Evolutionary conservation across 2,888 invertebrate genomes (phyloP), one percentile per base, ranked within the genome.

Genomic region (Erannis defoliaria): DNA sequence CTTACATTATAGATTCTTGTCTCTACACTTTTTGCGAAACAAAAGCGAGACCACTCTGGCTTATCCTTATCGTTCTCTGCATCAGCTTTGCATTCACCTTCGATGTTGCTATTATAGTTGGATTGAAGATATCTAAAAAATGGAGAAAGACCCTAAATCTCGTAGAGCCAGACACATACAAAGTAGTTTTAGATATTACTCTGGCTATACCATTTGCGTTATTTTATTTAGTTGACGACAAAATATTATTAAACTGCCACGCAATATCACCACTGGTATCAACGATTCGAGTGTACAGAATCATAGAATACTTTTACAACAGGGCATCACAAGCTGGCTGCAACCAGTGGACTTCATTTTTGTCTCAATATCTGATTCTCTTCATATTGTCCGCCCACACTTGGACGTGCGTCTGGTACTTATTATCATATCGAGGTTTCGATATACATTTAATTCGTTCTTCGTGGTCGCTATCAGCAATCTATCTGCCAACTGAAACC

Each of bases 281-380:
- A 6, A 82, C 86, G 2, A 67, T 89, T 53, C 84, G 93, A 38
- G 81, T 89, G 0, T 90, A 90, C 53, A 86, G 91, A 71, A 85
- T 94, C 45, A 71, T 90, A 48, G 83, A 86, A 72, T 91, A 89
- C 72, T 89, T 91, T 71, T 87, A 86, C 48, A 76, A 82, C 18
- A 88, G 85, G 78, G 86, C 88, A n/a, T 86, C 88, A 10, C 85
- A 88, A 81, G 90, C 92, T 29, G 92, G 93, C 19, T 88, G 89
- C 55, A 92, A 92, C 72, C 93, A 92, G 72, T 92, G 92, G 89
- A 88, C 88, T 14, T 89, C 89, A 21, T 93, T 93, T 71, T 75
- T 93, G 43, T 84, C 88, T n/a, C 91, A 93, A 72, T 93, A 93
- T 69, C 76, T 93, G 1, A 86, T 88, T 67, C 81, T 90, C 26